Evolutionary conservation across 2,797 vertebrate species (phyloP).

Genomic region (Champsocephalus esox): DNA sequence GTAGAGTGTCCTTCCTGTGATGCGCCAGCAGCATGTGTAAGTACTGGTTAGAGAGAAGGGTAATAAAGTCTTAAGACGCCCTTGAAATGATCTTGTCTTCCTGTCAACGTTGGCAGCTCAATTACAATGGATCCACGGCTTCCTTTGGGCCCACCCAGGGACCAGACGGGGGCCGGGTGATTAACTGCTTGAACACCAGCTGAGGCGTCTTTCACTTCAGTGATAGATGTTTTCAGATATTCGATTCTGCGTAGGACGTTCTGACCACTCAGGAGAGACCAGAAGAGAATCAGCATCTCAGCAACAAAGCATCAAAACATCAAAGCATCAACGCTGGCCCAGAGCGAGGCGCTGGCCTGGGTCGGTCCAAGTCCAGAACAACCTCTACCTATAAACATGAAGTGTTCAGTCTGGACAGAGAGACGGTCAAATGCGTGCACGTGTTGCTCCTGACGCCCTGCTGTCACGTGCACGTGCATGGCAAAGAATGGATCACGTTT

Average conservation of each 20-base stretch:
- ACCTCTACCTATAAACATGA: background rate
- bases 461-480: background rate
- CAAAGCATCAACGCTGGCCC: no score
- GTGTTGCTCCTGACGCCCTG: background rate
- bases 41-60: background rate
- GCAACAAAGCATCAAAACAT: no score
- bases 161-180: constrained; percentile 3
- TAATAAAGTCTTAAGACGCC: constrained; percentile 20
- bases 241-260: no score
- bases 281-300: background rate
- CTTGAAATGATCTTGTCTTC: constrained; percentile 40
- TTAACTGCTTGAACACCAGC: constrained; percentile 22
- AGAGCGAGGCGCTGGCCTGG: background rate
- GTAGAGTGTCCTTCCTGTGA: background rate
- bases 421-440: background rate
- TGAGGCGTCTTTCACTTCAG: background rate
- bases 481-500: no score
- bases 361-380: background rate
- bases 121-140: constrained; percentile 40
- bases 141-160: constrained; percentile 30
- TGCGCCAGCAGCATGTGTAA: background rate
- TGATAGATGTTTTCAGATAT: background rate
- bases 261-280: no score
- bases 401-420: background rate
- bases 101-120: constrained; percentile 47